These are phyloP conservation scores for Toxonevra muliebris DNA, from an alignment of 2,888 invertebrate species.

Conservation along the genomic window DNA sequence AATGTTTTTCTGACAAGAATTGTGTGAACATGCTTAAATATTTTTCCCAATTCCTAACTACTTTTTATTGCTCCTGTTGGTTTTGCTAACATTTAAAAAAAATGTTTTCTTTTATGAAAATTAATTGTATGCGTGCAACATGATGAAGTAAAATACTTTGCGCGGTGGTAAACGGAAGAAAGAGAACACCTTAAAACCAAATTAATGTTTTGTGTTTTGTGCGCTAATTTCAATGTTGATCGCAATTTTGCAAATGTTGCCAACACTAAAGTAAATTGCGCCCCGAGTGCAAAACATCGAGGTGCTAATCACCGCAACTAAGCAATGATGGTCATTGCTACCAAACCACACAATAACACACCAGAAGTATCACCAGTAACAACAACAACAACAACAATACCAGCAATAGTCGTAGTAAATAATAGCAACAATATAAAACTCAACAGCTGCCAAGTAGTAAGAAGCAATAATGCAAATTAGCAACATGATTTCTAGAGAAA, in stretches of 20 bases:
- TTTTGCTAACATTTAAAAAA: too few relatives aligned
- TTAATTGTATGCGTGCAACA: too few relatives aligned
- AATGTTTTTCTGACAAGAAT: too few relatives aligned
- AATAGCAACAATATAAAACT: neutral
- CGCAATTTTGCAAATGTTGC: neutral
- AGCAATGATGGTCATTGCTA: neutral
- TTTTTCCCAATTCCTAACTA: too few relatives aligned
- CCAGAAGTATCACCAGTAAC: neutral
- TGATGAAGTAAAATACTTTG: too few relatives aligned
- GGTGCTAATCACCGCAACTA: conserved; percentile 1
- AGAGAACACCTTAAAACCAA: too few relatives aligned
- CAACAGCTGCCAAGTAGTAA: neutral
- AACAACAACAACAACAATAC: neutral
- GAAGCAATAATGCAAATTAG: conserved; percentile 5
- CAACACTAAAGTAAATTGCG: neutral
- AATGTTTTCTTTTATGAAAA: too few relatives aligned
- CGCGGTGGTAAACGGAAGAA: too few relatives aligned
- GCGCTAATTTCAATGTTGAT: neutral
- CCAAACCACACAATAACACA: too few relatives aligned
- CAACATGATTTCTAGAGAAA: conserved; percentile 1
- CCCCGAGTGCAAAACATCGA: neutral
- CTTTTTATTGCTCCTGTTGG: too few relatives aligned
- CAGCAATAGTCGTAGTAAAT: too few relatives aligned
- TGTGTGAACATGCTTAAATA: too few relatives aligned
- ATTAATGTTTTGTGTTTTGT: neutral